Conservation (phyloP, 2,888 invertebrate genomes). For the Cephus pygmeus region DNA sequence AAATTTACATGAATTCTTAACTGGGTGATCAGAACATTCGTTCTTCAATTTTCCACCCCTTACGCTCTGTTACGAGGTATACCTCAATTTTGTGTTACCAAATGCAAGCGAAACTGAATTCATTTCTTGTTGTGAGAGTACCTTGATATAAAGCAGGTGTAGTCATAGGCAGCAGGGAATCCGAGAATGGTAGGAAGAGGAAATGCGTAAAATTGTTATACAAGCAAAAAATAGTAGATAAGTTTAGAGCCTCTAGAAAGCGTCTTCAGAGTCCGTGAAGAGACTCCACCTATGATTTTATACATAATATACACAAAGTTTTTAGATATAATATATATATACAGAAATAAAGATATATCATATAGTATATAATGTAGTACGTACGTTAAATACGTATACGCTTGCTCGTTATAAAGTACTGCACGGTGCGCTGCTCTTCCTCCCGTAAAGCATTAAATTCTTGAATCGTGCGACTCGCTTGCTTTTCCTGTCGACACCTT, state of each 20-base stretch:
- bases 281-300: not conserved
- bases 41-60: not conserved
- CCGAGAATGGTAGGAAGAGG: constrained; percentile 37
- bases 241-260: not conserved
- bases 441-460: not conserved
- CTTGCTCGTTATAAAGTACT: not conserved
- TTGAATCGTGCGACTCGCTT: not conserved
- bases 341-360: not conserved
- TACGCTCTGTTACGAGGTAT: not conserved
- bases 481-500: not conserved
- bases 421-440: not conserved
- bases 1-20: not conserved
- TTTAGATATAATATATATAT: not conserved
- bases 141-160: not conserved
- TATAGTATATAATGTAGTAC: not conserved
- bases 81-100: not conserved
- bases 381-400: not conserved
- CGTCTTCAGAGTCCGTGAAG: constrained; percentile 2
- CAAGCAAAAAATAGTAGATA: constrained; percentile 18
- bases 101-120: not conserved
- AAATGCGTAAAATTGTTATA: constrained; percentile 33
- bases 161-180: not conserved
- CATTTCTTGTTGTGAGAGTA: not conserved
- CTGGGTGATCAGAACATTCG: not conserved
- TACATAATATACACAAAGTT: not conserved